phyloP scores from a whole-genome alignment of 2,113 vertebrate species.

The Podarcis muralis region DNA sequence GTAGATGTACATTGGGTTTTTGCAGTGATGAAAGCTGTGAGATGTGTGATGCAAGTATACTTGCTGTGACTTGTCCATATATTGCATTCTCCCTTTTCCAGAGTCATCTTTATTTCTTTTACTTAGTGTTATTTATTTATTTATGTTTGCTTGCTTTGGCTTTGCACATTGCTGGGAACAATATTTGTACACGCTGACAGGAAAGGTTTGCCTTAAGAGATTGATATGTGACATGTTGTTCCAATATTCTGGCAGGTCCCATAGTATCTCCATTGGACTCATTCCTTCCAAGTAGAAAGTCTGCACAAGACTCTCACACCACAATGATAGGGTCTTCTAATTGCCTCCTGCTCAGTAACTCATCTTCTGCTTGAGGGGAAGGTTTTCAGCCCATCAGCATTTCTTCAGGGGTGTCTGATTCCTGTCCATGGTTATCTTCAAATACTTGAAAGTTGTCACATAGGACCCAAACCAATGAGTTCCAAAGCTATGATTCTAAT shows the following conservation, averaged over 20 bases:
- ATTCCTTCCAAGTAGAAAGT: background rate
- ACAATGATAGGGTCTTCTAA: background rate
- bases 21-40: slow-evolving; percentile 76
- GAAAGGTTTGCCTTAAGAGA: slow-evolving; percentile 69
- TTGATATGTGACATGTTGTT: slow-evolving; percentile 4
- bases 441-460: background rate
- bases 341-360: background rate
- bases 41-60: slow-evolving; percentile 76
- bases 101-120: slow-evolving; percentile 73
- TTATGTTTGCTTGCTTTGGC: slow-evolving; percentile 70
- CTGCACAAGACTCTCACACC: background rate
- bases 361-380: background rate
- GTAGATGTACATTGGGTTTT: slow-evolving; percentile 75
- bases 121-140: slow-evolving; percentile 55
- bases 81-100: slow-evolving; percentile 66
- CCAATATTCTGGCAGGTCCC: background rate
- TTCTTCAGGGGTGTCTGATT: background rate
- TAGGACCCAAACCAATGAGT: background rate
- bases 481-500: background rate
- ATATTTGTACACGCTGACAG: slow-evolving; percentile 77
- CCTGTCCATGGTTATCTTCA: background rate
- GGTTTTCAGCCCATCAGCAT: background rate
- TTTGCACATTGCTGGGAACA: slow-evolving; percentile 72
- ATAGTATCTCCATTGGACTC: background rate
- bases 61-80: slow-evolving; percentile 86